A percentile compares a stretch with the other conserved stretches of the same genome.
Evolutionary conservation across 92 coral and sea anemone species (phyloP).

Genomic region (Parazoanthus atlanticus): DNA sequence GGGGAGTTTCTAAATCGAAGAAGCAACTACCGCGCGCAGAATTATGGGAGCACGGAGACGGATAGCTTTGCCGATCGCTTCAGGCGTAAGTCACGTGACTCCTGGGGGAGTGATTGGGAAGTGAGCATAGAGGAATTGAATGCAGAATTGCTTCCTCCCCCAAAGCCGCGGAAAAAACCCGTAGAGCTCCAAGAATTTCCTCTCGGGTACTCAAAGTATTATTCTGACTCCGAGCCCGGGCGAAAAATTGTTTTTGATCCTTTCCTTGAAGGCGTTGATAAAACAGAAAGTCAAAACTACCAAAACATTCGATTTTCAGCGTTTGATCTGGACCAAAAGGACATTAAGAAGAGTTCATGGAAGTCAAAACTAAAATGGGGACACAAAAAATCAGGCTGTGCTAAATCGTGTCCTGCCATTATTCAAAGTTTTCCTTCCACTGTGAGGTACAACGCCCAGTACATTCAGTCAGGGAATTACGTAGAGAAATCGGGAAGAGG

Average conservation of each 20-base stretch:
- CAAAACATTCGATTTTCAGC: constrained; percentile 9
- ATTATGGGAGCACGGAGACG: constrained; percentile 25
- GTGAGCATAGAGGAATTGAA: constrained; percentile 17
- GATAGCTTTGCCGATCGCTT: constrained; percentile 47
- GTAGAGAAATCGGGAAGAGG: not conserved
- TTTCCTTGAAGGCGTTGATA: constrained; percentile 27
- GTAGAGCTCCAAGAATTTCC: constrained; percentile 46
- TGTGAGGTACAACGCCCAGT: constrained; percentile 40
- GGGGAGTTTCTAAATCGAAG: constrained; percentile 40
- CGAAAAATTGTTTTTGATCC: constrained; percentile 31
- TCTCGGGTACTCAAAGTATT: constrained; percentile 37
- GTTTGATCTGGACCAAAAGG: constrained; percentile 8
- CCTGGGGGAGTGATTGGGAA: constrained; percentile 35
- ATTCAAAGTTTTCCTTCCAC: constrained; percentile 30
- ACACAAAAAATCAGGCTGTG: constrained; percentile 4
- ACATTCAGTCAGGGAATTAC: constrained; percentile 40
- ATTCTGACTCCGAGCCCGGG: constrained; percentile 18
- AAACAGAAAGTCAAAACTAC: not conserved
- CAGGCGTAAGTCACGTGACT: constrained; percentile 44
- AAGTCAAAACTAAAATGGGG: constrained; percentile 33
- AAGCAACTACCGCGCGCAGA: constrained; percentile 28
- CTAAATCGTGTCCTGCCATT: constrained; percentile 34
- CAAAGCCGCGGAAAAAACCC: constrained; percentile 33
- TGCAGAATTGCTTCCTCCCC: constrained; percentile 5
- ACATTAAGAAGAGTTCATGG: constrained; percentile 16